These are phyloP conservation scores for Cossypha polioptera DNA, from an alignment of 2,797 vertebrate genomes.

Conservation along the genomic window DNA sequence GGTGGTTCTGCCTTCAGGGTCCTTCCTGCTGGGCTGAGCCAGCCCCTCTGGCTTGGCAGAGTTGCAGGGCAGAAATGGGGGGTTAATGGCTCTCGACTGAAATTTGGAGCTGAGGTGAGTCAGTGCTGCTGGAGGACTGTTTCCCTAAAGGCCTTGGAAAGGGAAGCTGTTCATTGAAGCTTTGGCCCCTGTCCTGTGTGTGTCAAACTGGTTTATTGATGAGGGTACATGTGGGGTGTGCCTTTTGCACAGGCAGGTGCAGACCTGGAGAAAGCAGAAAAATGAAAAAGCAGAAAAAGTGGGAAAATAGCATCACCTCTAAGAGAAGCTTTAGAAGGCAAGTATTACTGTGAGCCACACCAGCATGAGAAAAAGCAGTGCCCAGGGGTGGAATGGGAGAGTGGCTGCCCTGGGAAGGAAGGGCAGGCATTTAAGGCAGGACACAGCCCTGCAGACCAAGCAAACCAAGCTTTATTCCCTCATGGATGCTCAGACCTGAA, in stretches of 20 bases:
- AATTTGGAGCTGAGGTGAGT: not conserved
- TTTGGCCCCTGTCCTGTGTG: rapidly evolving
- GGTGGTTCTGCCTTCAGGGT: not conserved
- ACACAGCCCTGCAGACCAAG: not conserved
- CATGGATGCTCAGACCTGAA: not conserved
- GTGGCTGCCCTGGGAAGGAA: not conserved
- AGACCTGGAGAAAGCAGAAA: not conserved
- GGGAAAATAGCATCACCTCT: rapidly evolving
- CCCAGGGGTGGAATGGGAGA: not conserved
- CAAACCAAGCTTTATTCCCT: not conserved
- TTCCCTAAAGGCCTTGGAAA: not conserved
- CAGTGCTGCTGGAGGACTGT: not conserved
- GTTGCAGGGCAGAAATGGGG: not conserved
- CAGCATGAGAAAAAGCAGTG: not conserved
- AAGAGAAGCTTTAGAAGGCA: not conserved
- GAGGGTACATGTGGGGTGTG: not conserved
- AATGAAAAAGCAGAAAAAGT: not conserved
- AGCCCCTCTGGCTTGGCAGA: not conserved
- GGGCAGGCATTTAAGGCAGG: not conserved
- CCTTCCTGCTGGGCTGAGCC: not conserved
- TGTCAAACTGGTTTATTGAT: too few relatives aligned
- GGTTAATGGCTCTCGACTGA: not conserved
- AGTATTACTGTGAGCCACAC: not conserved
- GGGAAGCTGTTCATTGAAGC: not conserved
- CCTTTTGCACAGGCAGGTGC: not conserved